Evolutionary conservation across 2,797 vertebrate genomes (phyloP), one percentile per base, ranked within the genome.

Genomic region (Myripristis murdjan): DNA sequence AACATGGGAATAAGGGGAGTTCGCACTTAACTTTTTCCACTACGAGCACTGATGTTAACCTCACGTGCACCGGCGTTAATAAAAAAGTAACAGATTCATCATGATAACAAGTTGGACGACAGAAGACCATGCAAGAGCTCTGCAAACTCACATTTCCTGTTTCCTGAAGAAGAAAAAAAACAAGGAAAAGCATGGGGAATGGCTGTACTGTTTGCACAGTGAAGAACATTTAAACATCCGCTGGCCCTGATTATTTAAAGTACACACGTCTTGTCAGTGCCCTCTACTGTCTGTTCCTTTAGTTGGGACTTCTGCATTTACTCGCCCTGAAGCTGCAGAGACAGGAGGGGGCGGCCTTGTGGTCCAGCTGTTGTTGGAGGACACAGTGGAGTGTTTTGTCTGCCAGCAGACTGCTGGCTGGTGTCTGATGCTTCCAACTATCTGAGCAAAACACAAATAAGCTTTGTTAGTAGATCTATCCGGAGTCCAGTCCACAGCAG

Each of bases 191-290:
- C 23, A 15, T 24, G 11, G 24, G 15, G 15, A 28, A n/a, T 18
- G 26, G n/a, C 7, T 31, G 15, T n/a, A 2, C 22, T 9, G 22
- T 28, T 15, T 53, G 7, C 26, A 53, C 15, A 53, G 37, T 2
- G 12, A 12, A 39, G 37, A 52, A 43, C 31, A 37, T 52, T 37
- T 37, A 68, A 75, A 68, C 37, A 64, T 24, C 56, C 6, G 1
- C 24, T 41, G 15, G 54, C 33, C 41, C 2, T 15, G 8, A 24
- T 46, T 10, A 46, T 18, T 43, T 22, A 51, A 15, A 69, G 56
- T 39, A 64, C 72, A 44, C 35, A 73, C 24, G 12, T 51, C 24
- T 74, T 51, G 20, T 74, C 35, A 56, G 2, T 64, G 73, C 52
- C 70, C 67, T 47, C 64, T 66, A 16, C 14, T 75, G 71, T 75